Conservation (phyloP, 2,888 invertebrate species). For the Asteroscopus sphinx region DNA sequence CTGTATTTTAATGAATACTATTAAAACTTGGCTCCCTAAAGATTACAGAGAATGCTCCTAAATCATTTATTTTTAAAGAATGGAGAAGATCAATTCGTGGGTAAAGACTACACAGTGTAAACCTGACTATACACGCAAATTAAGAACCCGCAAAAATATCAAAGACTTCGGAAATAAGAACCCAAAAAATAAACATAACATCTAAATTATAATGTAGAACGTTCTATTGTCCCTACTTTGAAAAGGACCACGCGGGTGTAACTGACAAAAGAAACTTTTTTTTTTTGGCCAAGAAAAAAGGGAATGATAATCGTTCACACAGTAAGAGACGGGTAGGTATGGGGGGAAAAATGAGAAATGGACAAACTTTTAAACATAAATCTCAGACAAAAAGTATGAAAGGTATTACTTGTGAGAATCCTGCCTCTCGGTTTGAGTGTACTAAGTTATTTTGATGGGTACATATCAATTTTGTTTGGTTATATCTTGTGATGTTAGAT, state of each 20-base stretch:
- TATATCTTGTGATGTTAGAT: conserved; percentile 16
- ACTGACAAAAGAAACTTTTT: conserved; percentile 68
- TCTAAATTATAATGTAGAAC: conserved; percentile 53
- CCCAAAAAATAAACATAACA: conserved; percentile 56
- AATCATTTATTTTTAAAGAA: conserved; percentile 21
- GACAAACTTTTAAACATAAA: conserved; percentile 87
- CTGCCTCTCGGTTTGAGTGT: conserved; percentile 62
- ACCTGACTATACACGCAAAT: conserved; percentile 24
- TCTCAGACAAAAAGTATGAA: conserved; percentile 79
- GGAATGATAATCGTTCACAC: conserved; percentile 87
- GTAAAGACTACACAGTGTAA: conserved; percentile 16
- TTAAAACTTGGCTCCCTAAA: conserved; percentile 7
- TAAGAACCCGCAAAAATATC: conserved; percentile 25
- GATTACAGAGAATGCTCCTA: conserved; percentile 8
- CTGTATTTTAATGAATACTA: conserved; percentile 7
- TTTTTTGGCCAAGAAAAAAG: conserved; percentile 64
- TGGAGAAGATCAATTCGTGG: conserved; percentile 21
- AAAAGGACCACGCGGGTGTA: conserved; percentile 62
- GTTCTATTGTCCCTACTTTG: conserved; percentile 61
- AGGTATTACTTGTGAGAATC: conserved; percentile 81
- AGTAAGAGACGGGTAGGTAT: conserved; percentile 67
- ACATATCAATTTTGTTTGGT: conserved; percentile 6
- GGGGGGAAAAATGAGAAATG: conserved; percentile 84
- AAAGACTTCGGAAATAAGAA: conserved; percentile 39
- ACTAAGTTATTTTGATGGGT: conserved; percentile 59